Evolutionary conservation across 2,888 invertebrate genomes (phyloP).

Genomic region (Athripsodes cinereus): DNA sequence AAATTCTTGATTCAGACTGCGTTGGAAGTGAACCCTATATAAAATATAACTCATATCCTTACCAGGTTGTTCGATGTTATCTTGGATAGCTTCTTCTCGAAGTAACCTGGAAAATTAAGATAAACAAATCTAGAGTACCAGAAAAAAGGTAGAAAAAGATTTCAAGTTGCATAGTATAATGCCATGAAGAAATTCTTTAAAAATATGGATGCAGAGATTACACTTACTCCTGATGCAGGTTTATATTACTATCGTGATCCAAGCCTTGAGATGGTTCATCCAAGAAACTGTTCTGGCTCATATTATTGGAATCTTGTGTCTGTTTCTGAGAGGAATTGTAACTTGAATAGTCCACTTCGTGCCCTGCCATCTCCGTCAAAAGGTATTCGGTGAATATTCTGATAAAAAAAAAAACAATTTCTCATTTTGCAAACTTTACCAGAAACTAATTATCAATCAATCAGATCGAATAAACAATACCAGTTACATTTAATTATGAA

Average conservation of each 20-base stretch:
- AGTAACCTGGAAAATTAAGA: slow-evolving; percentile 4
- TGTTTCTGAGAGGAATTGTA: background rate
- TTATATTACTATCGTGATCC: background rate
- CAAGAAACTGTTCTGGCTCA: background rate
- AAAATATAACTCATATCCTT: background rate
- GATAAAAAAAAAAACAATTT: too few relatives aligned
- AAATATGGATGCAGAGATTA: background rate
- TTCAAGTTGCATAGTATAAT: background rate
- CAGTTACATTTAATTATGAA: too few relatives aligned
- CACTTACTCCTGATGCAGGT: background rate
- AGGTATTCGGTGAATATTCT: background rate
- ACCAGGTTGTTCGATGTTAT: slow-evolving; percentile 2
- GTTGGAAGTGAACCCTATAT: too few relatives aligned
- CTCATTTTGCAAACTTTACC: too few relatives aligned
- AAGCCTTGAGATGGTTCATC: background rate
- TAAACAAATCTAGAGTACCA: slow-evolving; percentile 5
- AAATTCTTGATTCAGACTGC: too few relatives aligned
- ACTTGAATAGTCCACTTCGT: background rate
- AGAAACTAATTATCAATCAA: too few relatives aligned
- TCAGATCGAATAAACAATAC: too few relatives aligned
- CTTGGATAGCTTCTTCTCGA: slow-evolving; percentile 1
- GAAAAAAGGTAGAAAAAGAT: background rate
- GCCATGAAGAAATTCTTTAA: background rate
- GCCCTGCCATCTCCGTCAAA: background rate
- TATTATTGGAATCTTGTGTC: background rate